Conservation (phyloP, 2,797 vertebrate genomes). For the Chaenodraco wilsoni region DNA sequence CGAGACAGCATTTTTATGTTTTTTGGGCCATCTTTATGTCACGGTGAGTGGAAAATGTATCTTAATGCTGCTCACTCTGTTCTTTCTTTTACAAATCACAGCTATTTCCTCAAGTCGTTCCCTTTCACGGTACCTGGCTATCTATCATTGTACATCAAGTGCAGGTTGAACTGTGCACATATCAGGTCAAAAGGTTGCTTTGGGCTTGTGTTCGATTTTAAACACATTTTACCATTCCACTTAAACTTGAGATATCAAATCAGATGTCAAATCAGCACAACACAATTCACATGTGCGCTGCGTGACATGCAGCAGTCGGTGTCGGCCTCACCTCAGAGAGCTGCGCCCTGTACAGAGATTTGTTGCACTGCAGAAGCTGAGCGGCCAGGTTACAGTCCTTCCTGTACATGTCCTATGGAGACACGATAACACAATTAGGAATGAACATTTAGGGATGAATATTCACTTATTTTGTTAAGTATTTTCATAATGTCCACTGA, state of each 20-base stretch:
- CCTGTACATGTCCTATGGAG: conserved; percentile 92
- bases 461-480: not conserved
- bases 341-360: conserved; percentile 92
- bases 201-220: not conserved
- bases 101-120: conserved; percentile 1
- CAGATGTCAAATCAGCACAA: too few species aligned
- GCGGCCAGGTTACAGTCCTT: conserved; percentile 98
- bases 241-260: not conserved
- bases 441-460: not conserved
- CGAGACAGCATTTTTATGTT: conserved; percentile 28
- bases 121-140: not conserved
- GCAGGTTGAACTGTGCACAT: not conserved
- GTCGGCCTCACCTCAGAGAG: conserved; percentile 91
- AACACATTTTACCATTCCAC: not conserved
- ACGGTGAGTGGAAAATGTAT: conserved; percentile 25
- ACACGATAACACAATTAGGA: conserved; percentile 12
- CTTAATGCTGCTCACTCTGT: conserved; percentile 6
- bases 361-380: conserved; percentile 97
- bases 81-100: conserved; percentile 16
- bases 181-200: conserved; percentile 6
- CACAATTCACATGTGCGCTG: too few species aligned
- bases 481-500: not conserved
- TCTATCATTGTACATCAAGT: not conserved
- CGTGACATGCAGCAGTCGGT: not conserved
- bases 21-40: conserved; percentile 11